phyloP scores from a whole-genome alignment of 2,888 invertebrate species.

The Hofmannophila pseudospretella region DNA sequence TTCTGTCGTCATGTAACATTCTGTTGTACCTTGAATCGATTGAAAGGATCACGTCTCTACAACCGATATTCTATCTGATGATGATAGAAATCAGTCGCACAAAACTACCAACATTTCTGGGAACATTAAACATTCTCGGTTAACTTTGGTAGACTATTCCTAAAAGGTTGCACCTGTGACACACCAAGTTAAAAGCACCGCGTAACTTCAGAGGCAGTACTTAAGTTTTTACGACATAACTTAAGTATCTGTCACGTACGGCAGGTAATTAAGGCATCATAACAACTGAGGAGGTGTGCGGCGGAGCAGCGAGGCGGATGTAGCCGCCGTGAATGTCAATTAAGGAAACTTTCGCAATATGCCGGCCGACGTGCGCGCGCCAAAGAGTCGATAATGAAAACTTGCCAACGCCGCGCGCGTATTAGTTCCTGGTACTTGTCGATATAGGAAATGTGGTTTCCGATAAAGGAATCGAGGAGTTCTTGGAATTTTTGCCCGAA shows the following conservation, averaged over 20 bases:
- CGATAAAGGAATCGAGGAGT: slow-evolving; percentile 4
- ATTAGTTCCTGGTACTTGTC: slow-evolving; percentile 34
- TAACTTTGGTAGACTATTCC: too few relatives aligned
- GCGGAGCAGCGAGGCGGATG: slow-evolving; percentile 21
- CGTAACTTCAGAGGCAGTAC: too few relatives aligned
- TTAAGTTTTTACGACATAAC: not conserved
- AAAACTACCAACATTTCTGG: too few relatives aligned
- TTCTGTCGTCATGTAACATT: too few relatives aligned
- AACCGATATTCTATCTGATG: too few relatives aligned
- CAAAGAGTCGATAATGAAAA: slow-evolving; percentile 38
- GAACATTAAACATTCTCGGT: too few relatives aligned
- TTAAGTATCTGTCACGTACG: slow-evolving; percentile 24
- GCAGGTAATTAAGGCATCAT: slow-evolving; percentile 37
- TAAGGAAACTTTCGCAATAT: slow-evolving; percentile 50
- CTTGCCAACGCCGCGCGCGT: slow-evolving; percentile 27
- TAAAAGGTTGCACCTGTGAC: too few relatives aligned
- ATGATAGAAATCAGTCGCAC: too few relatives aligned
- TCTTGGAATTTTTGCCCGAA: not conserved
- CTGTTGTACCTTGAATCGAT: too few relatives aligned
- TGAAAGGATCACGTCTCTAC: too few relatives aligned
- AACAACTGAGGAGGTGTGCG: slow-evolving; percentile 24
- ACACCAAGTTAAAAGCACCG: too few relatives aligned
- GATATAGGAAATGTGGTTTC: slow-evolving; percentile 4
- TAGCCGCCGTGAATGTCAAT: slow-evolving; percentile 47
- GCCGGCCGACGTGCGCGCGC: slow-evolving; percentile 23